Percentiles rank a stretch among this genome's conserved stretches.
Conservation (phyloP, 53 echinoderm and acorn worm genomes). For the Apostichopus leukothele region DNA sequence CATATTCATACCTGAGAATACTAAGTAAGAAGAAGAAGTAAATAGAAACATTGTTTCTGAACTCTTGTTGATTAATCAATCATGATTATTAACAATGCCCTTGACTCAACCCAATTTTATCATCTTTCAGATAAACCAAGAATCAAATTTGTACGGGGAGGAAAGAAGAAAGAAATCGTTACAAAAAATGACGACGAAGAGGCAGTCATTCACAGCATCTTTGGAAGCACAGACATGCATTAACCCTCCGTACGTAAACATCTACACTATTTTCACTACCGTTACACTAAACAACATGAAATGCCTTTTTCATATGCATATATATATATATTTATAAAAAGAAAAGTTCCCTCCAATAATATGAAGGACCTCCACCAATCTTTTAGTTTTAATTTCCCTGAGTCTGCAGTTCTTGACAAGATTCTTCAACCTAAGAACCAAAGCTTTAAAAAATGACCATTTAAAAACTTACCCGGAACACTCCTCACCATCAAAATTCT, state of each 20-base stretch:
- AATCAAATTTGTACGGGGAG: background rate
- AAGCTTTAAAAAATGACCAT: too few relatives aligned
- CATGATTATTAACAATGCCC: background rate
- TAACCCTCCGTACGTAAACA: background rate
- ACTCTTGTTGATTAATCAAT: background rate
- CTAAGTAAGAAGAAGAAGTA: background rate
- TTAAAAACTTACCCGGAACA: too few relatives aligned
- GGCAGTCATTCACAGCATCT: conserved; percentile 1
- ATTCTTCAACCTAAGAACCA: background rate
- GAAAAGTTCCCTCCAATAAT: background rate
- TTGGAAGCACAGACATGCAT: conserved; percentile 6
- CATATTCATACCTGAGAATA: conserved; percentile 8
- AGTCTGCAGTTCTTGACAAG: background rate
- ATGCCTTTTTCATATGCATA: background rate
- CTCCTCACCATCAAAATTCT: too few relatives aligned
- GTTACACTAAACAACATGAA: background rate
- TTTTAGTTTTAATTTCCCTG: background rate
- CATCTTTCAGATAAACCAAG: background rate
- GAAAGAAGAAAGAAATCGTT: background rate
- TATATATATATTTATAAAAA: background rate
- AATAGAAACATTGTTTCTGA: background rate
- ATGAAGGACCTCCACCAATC: background rate
- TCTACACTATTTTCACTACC: background rate
- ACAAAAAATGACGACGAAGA: background rate
- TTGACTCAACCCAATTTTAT: background rate